Conservation (phyloP, 2,888 invertebrate genomes). For the Rhaphigaster nebulosa region DNA sequence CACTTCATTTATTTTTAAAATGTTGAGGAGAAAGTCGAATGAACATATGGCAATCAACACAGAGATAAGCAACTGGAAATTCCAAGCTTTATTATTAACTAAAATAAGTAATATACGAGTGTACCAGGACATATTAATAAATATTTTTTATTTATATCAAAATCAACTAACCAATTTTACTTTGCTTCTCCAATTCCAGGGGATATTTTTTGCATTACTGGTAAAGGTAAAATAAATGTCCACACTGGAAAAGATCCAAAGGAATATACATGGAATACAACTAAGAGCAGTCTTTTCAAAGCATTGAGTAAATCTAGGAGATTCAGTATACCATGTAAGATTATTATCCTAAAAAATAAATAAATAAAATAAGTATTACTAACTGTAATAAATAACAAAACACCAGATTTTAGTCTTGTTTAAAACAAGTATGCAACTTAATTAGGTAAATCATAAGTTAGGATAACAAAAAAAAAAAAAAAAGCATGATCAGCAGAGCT, state of each 20-base stretch:
- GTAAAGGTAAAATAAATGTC: conserved; percentile 82
- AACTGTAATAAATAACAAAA: neutral
- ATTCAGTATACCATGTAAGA: conserved; percentile 83
- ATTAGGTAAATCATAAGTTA: too few relatives aligned
- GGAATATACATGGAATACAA: conserved; percentile 89
- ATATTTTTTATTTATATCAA: neutral
- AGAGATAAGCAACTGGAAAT: conserved; percentile 71
- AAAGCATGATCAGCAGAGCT: too few relatives aligned
- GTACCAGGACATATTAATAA: neutral
- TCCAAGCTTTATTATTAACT: neutral
- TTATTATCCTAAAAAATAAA: conserved; percentile 78
- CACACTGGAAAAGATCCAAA: conserved; percentile 82
- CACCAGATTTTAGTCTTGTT: too few relatives aligned
- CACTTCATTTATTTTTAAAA: conserved; percentile 66
- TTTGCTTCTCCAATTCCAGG: conserved; percentile 79
- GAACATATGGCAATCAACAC: conserved; percentile 77
- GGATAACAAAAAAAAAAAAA: too few relatives aligned
- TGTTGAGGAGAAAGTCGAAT: conserved; percentile 77
- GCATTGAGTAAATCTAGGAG: conserved; percentile 90
- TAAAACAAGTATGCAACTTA: too few relatives aligned
- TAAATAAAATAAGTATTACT: neutral
- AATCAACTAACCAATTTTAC: conserved; percentile 74
- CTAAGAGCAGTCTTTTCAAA: conserved; percentile 91
- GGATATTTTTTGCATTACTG: conserved; percentile 84
- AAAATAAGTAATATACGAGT: neutral